Evolutionary conservation across 2,113 vertebrate genomes (phyloP).

Genomic region (Etia nguti): DNA sequence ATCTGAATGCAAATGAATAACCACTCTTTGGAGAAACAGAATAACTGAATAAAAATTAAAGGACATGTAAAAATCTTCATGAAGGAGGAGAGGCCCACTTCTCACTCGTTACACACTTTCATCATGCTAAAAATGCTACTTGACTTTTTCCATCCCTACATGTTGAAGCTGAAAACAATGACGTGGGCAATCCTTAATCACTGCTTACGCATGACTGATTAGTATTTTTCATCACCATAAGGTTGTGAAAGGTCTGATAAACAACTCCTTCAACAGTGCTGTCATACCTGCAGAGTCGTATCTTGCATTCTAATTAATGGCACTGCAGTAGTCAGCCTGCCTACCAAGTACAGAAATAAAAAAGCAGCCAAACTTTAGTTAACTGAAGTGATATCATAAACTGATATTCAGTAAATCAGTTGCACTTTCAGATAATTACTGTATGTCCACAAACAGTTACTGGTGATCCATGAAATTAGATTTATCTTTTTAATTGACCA

Average conservation of each 20-base stretch:
- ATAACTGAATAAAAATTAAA: background rate
- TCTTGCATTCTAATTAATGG: background rate
- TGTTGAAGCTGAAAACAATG: background rate
- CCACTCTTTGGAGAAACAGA: background rate
- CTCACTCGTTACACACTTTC: background rate
- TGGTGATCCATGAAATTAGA: slow-evolving; percentile 53
- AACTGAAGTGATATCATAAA: background rate
- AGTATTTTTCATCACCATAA: slow-evolving; percentile 33
- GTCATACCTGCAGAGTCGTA: background rate
- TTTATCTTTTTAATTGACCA: slow-evolving; percentile 33
- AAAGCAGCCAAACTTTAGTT: background rate
- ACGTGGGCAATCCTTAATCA: background rate
- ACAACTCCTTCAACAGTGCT: background rate
- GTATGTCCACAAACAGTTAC: background rate
- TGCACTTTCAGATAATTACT: slow-evolving; percentile 5
- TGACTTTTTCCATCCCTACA: slow-evolving; percentile 11
- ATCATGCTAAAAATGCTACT: background rate
- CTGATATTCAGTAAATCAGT: slow-evolving; percentile 14
- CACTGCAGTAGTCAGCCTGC: background rate
- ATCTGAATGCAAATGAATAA: slow-evolving; percentile 6
- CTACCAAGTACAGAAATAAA: background rate
- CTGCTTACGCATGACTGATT: slow-evolving; percentile 25
- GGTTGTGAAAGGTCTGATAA: background rate
- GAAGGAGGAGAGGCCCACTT: background rate
- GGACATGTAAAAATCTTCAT: background rate